phyloP scores from a whole-genome alignment of 2,113 vertebrate species.

The Strix aluco region DNA sequence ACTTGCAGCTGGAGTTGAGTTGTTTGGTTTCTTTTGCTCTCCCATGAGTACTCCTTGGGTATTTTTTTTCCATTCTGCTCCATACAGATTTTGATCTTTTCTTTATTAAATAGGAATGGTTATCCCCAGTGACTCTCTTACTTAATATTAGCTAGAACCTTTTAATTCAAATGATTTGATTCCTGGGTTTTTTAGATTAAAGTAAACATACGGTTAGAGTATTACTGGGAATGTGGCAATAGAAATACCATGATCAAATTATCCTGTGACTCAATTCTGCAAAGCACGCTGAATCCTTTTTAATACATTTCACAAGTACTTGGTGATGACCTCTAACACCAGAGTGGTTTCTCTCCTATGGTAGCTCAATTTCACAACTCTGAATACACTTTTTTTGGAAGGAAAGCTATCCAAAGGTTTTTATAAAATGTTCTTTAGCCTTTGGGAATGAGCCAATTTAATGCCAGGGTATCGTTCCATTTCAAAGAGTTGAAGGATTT shows the following conservation, averaged over 20 bases:
- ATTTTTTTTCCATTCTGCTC: neutral
- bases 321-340: conserved; percentile 10
- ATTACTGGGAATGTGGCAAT: neutral
- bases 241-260: conserved; percentile 29
- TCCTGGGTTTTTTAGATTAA: neutral
- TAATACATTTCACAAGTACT: conserved; percentile 27
- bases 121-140: conserved; percentile 15
- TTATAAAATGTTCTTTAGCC: conserved; percentile 20
- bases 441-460: conserved; percentile 41
- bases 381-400: neutral
- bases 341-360: neutral
- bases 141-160: conserved; percentile 22
- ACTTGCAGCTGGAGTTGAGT: neutral
- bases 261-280: conserved; percentile 26
- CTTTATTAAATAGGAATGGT: conserved; percentile 26
- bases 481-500: conserved; percentile 14
- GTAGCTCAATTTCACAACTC: conserved; percentile 50
- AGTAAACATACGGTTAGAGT: conserved; percentile 5
- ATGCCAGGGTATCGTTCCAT: conserved; percentile 4
- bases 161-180: conserved; percentile 45
- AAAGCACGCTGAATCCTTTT: neutral
- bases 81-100: neutral
- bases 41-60: neutral
- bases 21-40: conserved; percentile 21
- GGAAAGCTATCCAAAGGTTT: conserved; percentile 21